A percentile compares a stretch with the other conserved stretches of the same genome.
Evolutionary conservation across 2,888 invertebrate genomes (phyloP).

Genomic region (Drosophila melanosoma): DNA sequence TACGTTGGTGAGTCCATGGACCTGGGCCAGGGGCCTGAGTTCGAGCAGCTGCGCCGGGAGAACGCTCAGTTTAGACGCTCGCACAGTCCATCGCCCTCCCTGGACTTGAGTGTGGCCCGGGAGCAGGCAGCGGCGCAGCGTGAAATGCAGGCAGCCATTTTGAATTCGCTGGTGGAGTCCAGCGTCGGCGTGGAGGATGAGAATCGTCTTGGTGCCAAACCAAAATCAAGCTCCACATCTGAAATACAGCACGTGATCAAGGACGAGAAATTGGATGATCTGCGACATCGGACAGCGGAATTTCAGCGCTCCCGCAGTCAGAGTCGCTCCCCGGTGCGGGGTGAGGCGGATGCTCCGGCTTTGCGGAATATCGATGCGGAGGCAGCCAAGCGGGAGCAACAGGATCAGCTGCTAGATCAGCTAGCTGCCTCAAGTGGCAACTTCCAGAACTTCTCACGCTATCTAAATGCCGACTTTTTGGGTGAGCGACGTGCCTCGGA

Average conservation of each 20-base stretch:
- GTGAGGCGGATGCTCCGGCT: slow-evolving; percentile 42
- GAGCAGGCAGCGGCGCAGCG: slow-evolving; percentile 67
- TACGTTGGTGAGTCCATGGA: slow-evolving; percentile 84
- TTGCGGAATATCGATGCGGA: slow-evolving; percentile 67
- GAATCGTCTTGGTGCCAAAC: slow-evolving; percentile 72
- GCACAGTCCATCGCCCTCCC: slow-evolving; percentile 75
- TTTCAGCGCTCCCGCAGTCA: slow-evolving; percentile 82
- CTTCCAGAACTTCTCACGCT: slow-evolving; percentile 78
- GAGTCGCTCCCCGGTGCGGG: slow-evolving; percentile 80
- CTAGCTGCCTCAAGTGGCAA: slow-evolving; percentile 75
- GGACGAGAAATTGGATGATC: slow-evolving; percentile 75
- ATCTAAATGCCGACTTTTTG: slow-evolving; percentile 75
- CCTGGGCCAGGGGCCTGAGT: slow-evolving; percentile 74
- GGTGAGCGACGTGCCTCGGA: slow-evolving; percentile 84
- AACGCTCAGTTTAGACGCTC: slow-evolving; percentile 78
- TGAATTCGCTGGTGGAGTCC: slow-evolving; percentile 74
- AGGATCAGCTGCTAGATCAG: slow-evolving; percentile 79
- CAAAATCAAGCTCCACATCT: slow-evolving; percentile 67
- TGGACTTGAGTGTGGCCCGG: slow-evolving; percentile 49
- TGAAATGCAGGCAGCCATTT: slow-evolving; percentile 79
- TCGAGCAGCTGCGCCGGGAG: slow-evolving; percentile 68
- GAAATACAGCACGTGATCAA: slow-evolving; percentile 63
- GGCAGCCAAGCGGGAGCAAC: slow-evolving; percentile 68
- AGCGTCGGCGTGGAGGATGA: slow-evolving; percentile 34
- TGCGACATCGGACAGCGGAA: slow-evolving; percentile 77